These are phyloP conservation scores for Sterna hirundo DNA, from an alignment of 2,113 vertebrate genomes.

Conservation along the genomic window DNA sequence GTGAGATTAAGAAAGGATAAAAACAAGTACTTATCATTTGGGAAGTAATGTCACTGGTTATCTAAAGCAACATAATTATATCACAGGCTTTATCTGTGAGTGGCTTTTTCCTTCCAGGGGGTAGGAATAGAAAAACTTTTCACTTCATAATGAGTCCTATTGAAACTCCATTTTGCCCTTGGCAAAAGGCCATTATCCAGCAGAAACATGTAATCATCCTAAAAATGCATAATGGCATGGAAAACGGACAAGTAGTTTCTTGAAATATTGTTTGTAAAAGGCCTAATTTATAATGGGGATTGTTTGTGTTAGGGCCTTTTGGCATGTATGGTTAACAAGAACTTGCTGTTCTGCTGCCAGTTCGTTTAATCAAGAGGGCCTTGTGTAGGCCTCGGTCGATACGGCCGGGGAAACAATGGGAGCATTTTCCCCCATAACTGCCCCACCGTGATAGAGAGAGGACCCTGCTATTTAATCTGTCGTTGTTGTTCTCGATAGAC, in stretches of 20 bases:
- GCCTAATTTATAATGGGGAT: conserved; percentile 73
- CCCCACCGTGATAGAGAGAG: conserved; percentile 32
- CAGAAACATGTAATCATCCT: conserved; percentile 89
- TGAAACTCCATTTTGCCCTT: conserved; percentile 75
- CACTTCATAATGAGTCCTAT: conserved; percentile 76
- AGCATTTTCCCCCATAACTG: conserved; percentile 31
- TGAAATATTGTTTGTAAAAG: conserved; percentile 77
- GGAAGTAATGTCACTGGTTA: conserved; percentile 70
- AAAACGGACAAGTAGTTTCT: conserved; percentile 82
- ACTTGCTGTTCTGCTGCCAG: conserved; percentile 68
- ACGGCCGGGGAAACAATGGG: conserved; percentile 43
- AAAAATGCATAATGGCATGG: conserved; percentile 86
- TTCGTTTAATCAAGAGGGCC: conserved; percentile 64
- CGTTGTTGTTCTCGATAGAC: conserved; percentile 49
- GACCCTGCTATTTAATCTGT: conserved; percentile 49
- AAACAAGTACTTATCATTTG: conserved; percentile 73
- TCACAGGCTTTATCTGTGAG: conserved; percentile 74
- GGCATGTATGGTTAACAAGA: conserved; percentile 67
- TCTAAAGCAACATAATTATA: conserved; percentile 73
- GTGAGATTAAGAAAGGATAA: conserved; percentile 63
- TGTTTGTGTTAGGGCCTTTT: conserved; percentile 69
- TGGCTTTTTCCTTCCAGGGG: conserved; percentile 77
- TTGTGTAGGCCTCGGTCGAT: conserved; percentile 30
- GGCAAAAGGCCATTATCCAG: conserved; percentile 87
- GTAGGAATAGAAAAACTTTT: conserved; percentile 72